Evolutionary conservation across 2,113 vertebrate genomes (phyloP).

Genomic region (Empidonax traillii): DNA sequence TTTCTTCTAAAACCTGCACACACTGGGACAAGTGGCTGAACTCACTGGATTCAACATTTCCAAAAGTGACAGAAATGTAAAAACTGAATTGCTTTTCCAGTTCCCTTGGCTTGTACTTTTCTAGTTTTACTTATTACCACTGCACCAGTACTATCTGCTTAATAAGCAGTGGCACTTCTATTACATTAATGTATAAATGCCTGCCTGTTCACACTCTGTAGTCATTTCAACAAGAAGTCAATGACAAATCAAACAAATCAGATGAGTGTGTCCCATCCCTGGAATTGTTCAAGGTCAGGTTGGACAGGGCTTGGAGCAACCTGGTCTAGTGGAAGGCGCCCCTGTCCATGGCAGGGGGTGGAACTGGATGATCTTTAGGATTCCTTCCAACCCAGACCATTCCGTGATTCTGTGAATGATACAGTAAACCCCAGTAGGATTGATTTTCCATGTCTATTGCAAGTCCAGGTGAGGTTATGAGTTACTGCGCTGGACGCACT

Average conservation of each 20-base stretch:
- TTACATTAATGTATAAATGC: neutral
- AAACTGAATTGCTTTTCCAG: neutral
- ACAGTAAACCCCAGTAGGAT: fast-evolving
- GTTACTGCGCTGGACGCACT: fast-evolving
- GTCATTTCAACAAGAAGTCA: neutral
- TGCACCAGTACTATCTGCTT: neutral
- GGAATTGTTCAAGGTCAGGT: neutral
- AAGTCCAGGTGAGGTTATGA: neutral
- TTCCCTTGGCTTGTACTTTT: neutral
- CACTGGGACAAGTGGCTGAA: neutral
- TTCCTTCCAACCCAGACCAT: too few relatives aligned
- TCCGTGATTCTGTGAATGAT: neutral
- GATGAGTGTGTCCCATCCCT: neutral
- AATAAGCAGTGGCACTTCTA: neutral
- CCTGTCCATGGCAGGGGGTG: neutral
- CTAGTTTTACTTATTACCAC: neutral
- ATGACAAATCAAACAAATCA: neutral
- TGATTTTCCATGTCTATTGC: fast-evolving
- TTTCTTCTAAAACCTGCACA: neutral
- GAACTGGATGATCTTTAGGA: neutral
- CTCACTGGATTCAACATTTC: neutral
- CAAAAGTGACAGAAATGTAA: neutral
- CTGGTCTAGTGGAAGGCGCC: fast-evolving
- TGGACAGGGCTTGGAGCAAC: neutral
- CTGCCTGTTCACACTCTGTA: neutral